phyloP scores from a whole-genome alignment of 2,888 invertebrate genomes.

The Xanthorhoe designata region DNA sequence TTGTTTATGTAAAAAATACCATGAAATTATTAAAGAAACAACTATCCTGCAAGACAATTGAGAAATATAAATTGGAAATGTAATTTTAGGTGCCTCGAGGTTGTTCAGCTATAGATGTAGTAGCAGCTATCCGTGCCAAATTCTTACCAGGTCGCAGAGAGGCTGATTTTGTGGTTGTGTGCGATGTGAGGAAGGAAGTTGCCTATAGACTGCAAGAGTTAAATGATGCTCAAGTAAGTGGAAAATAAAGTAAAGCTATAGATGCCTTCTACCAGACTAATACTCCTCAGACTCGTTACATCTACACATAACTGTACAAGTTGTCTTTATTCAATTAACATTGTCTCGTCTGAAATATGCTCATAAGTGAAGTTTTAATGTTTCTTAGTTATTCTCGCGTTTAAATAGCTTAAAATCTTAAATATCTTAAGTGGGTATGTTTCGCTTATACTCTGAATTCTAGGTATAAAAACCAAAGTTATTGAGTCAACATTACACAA shows the following conservation, averaged over 20 bases:
- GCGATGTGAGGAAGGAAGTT: constrained; percentile 94
- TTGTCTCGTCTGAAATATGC: no score
- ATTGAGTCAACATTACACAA: not conserved
- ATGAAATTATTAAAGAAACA: not conserved
- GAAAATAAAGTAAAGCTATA: not conserved
- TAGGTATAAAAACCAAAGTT: not conserved
- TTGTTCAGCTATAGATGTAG: constrained; percentile 92
- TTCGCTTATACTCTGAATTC: not conserved
- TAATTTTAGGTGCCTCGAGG: constrained; percentile 90
- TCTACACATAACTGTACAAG: no score
- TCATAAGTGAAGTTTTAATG: no score
- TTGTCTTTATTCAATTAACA: no score
- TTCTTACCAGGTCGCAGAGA: constrained; percentile 92
- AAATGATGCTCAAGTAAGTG: constrained; percentile 91
- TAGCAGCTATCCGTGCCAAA: constrained; percentile 90
- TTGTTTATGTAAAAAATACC: not conserved
- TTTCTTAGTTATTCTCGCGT: no score
- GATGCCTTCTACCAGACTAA: no score
- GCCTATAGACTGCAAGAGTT: constrained; percentile 91
- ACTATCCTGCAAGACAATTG: not conserved
- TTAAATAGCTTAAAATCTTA: no score
- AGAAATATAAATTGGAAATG: constrained; percentile 4
- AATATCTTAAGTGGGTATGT: no score
- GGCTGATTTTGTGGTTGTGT: constrained; percentile 95
- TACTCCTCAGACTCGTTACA: no score